Conservation (phyloP, 2,113 vertebrate genomes). For the Noctilio leporinus region DNA sequence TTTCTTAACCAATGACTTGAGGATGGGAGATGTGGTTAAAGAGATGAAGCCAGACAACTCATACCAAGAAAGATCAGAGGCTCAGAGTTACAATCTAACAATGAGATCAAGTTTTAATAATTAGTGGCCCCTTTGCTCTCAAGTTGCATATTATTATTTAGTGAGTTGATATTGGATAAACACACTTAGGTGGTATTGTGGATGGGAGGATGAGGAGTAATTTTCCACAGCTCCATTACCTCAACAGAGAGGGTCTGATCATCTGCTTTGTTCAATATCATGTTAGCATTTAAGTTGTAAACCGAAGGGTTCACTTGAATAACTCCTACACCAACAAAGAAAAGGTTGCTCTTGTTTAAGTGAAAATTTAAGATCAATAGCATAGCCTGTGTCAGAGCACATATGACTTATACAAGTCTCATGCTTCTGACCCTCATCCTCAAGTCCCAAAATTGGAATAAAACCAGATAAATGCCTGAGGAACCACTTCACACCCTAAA, state of each 20-base stretch:
- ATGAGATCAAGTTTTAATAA: conserved; percentile 30
- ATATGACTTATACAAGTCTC: conserved; percentile 13
- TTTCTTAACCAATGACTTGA: neutral
- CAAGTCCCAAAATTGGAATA: conserved; percentile 50
- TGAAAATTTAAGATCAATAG: conserved; percentile 34
- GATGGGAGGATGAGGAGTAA: neutral
- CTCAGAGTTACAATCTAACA: neutral
- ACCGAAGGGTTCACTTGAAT: conserved; percentile 2
- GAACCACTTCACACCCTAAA: conserved; percentile 71
- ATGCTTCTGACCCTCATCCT: conserved; percentile 47
- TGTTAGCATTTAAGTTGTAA: conserved; percentile 28
- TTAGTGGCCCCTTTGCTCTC: neutral
- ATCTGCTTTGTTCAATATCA: conserved; percentile 24
- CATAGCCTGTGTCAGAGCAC: neutral
- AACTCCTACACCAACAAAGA: conserved; percentile 20
- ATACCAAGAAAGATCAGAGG: neutral
- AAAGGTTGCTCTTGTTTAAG: neutral
- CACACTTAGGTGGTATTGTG: neutral
- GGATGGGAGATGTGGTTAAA: neutral
- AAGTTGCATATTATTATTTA: neutral
- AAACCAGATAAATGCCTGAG: conserved; percentile 57
- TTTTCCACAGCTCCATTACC: neutral
- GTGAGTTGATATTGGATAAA: conserved; percentile 16
- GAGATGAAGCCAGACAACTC: neutral
- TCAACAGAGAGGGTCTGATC: neutral